Evolutionary conservation across 2,113 vertebrate species (phyloP).

Genomic region (Nasalis larvatus): DNA sequence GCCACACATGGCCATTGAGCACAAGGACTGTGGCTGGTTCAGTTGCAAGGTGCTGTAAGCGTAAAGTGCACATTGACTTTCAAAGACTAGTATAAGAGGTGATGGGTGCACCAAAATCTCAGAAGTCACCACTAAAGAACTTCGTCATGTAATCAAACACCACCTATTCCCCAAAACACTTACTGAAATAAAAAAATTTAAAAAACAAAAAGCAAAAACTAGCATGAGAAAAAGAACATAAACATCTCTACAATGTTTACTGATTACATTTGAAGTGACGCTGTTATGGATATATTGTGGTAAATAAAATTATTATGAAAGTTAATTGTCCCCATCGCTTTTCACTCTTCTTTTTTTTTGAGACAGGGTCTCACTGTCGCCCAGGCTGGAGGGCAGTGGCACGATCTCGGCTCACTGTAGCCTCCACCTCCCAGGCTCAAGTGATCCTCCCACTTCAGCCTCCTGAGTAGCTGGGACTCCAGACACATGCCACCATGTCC

Average conservation of each 20-base stretch:
- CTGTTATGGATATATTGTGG: not conserved
- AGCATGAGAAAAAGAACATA: not conserved
- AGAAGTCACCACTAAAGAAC: too few relatives aligned
- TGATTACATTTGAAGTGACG: not conserved
- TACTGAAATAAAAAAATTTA: too few relatives aligned
- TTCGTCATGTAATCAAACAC: too few relatives aligned
- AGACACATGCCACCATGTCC: not conserved
- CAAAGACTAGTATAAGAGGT: not conserved
- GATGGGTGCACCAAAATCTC: too few relatives aligned
- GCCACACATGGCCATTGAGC: not conserved
- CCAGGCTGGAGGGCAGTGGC: not conserved
- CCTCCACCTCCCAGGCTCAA: not conserved
- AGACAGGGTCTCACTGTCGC: not conserved
- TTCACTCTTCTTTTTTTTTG: not conserved
- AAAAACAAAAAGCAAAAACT: not conserved
- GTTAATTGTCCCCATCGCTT: not conserved
- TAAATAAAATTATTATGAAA: not conserved
- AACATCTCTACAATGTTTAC: not conserved
- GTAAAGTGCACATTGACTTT: not conserved
- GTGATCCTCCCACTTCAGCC: not conserved
- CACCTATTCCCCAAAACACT: too few relatives aligned
- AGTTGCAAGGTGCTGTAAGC: not conserved
- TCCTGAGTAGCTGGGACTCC: not conserved
- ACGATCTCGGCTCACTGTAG: not conserved
- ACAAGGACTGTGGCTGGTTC: not conserved